Evolutionary conservation across 2,113 vertebrate genomes (phyloP), one percentile per base, ranked within the genome.

Genomic region (Sakesphorus luctuosus): DNA sequence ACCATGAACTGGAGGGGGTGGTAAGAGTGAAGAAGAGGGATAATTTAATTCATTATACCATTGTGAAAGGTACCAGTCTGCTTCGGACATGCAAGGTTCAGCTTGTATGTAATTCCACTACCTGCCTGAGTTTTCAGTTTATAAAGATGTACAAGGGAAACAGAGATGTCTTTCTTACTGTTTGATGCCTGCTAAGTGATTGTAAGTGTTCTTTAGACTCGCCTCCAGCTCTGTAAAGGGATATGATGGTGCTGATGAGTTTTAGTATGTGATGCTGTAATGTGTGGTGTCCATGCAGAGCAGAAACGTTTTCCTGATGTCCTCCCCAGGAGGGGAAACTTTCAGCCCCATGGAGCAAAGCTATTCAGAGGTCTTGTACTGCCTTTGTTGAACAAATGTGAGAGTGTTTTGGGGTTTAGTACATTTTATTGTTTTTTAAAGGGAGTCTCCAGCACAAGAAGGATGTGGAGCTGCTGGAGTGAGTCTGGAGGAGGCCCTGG

Each of bases 211-310:
- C n/a, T 40, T 66, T 10, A 59, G 68, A 59, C 40, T 2, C 1
- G 12, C 6, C 33, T 74, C 59, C 61, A 74, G 2, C 69, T 62
- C 33, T 52, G 55, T 2, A 5, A 50, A 36, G 35, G 59, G 36
- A 6, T 46, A 4, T 0, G 17, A 11, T 26, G 33, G 33, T 29
- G 44, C 40, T 24, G 59, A 8, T n/a, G 46, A 17, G 12, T 55
- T 84, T 59, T 26, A 31, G 61, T 9, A 8, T 0, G 0, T 10
- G 38, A 52, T 28, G 13, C 3, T 12, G 3, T 24, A 7, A 58
- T 0, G 0, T 43, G 61, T 18, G 31, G 50, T 63, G 91, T 87
- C 81, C 43, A 23, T 14, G 36, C n/a, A 69, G 61, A 67, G 43
- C 18, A 40, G 65, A 72, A 67, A 20, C 7, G 3, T 23, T 7